Percentiles rank a stretch among this genome's conserved stretches.
phyloP scores from a whole-genome alignment of 2,888 invertebrate genomes.

The Agriotes lineatus region DNA sequence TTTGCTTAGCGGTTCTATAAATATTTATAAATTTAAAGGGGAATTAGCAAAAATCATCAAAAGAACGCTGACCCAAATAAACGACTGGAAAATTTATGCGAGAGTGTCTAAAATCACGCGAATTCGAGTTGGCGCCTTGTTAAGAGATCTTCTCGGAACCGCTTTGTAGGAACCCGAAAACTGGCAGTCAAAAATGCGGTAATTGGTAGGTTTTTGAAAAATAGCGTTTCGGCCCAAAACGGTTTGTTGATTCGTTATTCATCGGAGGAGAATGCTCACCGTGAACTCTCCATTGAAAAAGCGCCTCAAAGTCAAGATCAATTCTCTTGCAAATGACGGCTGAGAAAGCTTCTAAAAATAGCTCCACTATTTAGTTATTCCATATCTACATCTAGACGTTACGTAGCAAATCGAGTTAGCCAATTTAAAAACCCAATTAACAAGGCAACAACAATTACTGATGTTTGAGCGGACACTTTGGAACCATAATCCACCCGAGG shows the following conservation, averaged over 20 bases:
- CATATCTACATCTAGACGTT: conserved; percentile 26
- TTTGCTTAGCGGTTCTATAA: no score
- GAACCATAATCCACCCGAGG: neutral
- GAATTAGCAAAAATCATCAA: no score
- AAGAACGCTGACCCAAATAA: no score
- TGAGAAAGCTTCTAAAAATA: conserved; percentile 36
- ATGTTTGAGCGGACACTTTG: neutral
- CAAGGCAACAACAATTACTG: conserved; percentile 12
- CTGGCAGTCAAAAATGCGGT: neutral
- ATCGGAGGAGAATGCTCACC: conserved; percentile 17
- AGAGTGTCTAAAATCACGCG: neutral
- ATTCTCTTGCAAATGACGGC: conserved; percentile 32
- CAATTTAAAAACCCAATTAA: conserved; percentile 33
- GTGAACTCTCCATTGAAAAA: conserved; percentile 30
- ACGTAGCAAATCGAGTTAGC: conserved; percentile 31
- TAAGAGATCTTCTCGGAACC: neutral
- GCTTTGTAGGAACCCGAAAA: neutral
- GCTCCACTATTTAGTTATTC: conserved; percentile 33
- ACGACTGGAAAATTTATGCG: neutral
- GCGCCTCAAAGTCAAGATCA: conserved; percentile 38
- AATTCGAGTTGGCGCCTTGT: neutral
- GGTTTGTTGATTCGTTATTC: conserved; percentile 13
- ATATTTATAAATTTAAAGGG: no score
- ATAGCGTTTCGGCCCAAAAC: neutral
- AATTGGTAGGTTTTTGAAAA: neutral